Evolutionary conservation across 2,113 vertebrate species (phyloP).

Genomic region (Aegotheles bennettii): DNA sequence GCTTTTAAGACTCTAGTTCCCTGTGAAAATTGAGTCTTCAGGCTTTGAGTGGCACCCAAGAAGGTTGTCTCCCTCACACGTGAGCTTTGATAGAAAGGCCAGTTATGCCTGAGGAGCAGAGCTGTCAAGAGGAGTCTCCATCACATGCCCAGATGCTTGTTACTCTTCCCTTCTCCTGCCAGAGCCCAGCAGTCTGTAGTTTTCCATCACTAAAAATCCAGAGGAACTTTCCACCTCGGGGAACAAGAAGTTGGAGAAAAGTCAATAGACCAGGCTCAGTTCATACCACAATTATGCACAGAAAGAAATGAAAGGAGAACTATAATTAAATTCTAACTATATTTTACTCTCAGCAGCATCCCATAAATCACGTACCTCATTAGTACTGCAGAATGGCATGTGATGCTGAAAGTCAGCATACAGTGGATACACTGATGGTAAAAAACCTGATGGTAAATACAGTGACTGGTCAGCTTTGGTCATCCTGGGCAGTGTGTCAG

Average conservation of each 20-base stretch:
- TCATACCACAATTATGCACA: not conserved
- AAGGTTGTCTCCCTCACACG: not conserved
- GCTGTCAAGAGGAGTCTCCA: not conserved
- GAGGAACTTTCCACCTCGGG: not conserved
- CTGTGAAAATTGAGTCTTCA: not conserved
- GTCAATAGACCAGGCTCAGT: not conserved
- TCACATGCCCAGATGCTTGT: not conserved
- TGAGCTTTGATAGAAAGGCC: not conserved
- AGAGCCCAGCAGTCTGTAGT: not conserved
- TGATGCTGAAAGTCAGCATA: not conserved
- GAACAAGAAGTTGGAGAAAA: not conserved
- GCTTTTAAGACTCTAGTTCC: not conserved
- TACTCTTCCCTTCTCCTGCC: not conserved
- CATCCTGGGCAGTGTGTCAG: not conserved
- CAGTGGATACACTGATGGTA: not conserved
- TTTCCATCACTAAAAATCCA: slow-evolving; percentile 5
- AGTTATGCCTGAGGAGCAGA: not conserved
- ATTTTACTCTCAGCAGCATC: not conserved
- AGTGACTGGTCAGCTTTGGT: not conserved
- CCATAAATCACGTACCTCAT: not conserved
- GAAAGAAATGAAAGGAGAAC: not conserved
- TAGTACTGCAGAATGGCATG: not conserved
- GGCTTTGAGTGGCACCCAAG: not conserved
- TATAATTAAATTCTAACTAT: not conserved
- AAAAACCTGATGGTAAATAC: not conserved